phyloP scores from a whole-genome alignment of 2,113 vertebrate genomes.

The Vulpes vulpes region DNA sequence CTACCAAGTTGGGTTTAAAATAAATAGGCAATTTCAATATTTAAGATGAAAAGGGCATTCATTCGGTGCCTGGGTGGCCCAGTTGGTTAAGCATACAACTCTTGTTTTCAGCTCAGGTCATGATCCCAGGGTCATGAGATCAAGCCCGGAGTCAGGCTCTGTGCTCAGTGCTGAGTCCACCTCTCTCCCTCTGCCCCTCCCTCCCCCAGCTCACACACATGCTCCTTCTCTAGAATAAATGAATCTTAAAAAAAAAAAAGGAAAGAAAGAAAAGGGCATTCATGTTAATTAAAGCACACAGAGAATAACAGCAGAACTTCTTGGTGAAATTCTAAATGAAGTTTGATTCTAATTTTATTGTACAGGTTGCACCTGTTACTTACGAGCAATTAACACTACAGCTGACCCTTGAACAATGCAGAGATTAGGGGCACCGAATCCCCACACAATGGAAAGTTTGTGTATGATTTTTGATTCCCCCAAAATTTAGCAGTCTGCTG shows the following conservation, averaged over 20 bases:
- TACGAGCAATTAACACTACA: neutral
- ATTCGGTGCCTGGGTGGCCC: neutral
- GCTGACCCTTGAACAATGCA: neutral
- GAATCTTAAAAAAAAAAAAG: neutral
- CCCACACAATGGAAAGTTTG: neutral
- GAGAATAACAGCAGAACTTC: neutral
- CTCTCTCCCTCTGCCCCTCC: neutral
- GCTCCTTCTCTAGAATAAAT: neutral
- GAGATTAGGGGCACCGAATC: neutral
- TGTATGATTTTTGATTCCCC: neutral
- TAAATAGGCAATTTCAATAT: neutral
- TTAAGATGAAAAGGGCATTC: neutral
- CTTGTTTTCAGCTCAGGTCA: neutral
- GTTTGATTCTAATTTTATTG: neutral
- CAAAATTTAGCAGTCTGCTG: neutral
- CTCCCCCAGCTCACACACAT: neutral
- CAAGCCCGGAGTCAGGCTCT: neutral
- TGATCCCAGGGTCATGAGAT: neutral
- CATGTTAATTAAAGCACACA: slow-evolving; percentile 3
- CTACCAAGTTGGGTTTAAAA: neutral
- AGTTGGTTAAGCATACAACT: neutral
- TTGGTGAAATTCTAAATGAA: neutral
- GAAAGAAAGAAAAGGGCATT: neutral
- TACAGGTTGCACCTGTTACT: neutral
- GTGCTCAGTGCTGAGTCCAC: neutral